Evolutionary conservation across 1,140 invertebrate genomes (phyloP).

Genomic region (Branchinecta lynchi): DNA sequence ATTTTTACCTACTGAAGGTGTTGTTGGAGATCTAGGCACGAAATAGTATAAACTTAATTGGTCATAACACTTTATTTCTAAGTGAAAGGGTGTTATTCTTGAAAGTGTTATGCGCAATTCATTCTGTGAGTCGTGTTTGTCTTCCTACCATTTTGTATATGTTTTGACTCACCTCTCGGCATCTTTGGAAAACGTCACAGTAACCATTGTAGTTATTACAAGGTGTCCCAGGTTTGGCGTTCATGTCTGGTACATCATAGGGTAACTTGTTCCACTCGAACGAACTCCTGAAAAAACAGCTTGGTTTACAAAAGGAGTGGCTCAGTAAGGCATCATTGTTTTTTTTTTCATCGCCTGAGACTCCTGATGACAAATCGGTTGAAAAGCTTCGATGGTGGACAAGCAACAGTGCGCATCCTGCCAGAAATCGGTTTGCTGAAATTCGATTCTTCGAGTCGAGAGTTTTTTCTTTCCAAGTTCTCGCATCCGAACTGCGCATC

Average conservation of each 20-base stretch:
- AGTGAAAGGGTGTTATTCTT: too few relatives aligned
- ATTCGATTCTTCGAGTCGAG: neutral
- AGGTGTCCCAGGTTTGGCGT: constrained; percentile 81
- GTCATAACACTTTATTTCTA: too few relatives aligned
- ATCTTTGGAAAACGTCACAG: constrained; percentile 97
- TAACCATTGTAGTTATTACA: constrained; percentile 98
- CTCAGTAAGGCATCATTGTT: neutral
- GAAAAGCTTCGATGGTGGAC: neutral
- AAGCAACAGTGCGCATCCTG: neutral
- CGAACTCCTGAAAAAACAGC: constrained; percentile 51
- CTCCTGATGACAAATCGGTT: neutral
- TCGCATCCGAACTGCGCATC: too few relatives aligned
- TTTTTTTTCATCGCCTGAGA: constrained; percentile 2
- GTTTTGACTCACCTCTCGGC: constrained; percentile 49
- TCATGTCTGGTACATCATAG: constrained; percentile 80
- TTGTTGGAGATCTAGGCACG: too few relatives aligned
- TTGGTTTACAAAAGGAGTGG: constrained; percentile 23
- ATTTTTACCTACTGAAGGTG: too few relatives aligned
- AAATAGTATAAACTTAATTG: too few relatives aligned
- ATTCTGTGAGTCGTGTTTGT: too few relatives aligned
- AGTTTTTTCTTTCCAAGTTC: too few relatives aligned
- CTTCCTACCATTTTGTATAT: too few relatives aligned
- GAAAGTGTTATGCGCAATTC: too few relatives aligned
- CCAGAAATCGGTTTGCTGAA: neutral
- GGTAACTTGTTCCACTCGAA: constrained; percentile 76